Base-by-base conservation (phyloP, 2,113 vertebrate genomes). In the Nettapus auritus region DNA sequence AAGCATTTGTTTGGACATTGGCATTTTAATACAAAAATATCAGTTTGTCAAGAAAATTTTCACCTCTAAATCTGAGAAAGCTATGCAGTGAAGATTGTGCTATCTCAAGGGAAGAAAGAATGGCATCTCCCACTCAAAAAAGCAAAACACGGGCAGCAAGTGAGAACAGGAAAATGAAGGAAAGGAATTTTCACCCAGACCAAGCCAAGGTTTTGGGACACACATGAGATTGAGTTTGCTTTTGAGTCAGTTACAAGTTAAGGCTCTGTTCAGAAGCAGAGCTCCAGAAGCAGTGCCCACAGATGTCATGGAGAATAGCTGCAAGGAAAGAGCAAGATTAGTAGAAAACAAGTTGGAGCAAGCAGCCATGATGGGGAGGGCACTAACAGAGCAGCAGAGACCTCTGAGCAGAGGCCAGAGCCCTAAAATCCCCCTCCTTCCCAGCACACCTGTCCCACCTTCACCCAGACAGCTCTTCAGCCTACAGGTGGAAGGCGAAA, bases 391-490 rank as follows among this genome's bases (percentile, higher is more conserved):
- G 34, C 48, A 82, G 42, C 0, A 6, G 21, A 84, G 40, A 78
- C 11, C 22, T 79, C 75, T 33, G 79, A 44, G 42, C 38, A 68
- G 19, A 33, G 25, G 31, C 40, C 28, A 28, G 38, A 63, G 6
- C 8, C 46, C 13, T 0, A 1, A 68, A 73, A 70, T 28, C 11
- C 8, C 52, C 31, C 42, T 79, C 29, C 52, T 18, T 75, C 19
- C 3, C 15, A 25, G 28, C 36, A 59, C 28, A 9, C 1, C 1
- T 8, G 8, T 23, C 56, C 42, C 1, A 2, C 31, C 25, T 44
- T 57, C 44, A 57, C 19, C 6, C 6, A 18, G 50, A 10, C 64
- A 57, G 31, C 21, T 69, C 38, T 44, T 52, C 12, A 55, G 57
- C 26, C 48, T 76, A 5, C 13, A 4, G 17, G n/a, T 59, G 19